Evolutionary conservation across 2,113 vertebrate genomes (phyloP), one percentile per base, ranked within the genome.

Genomic region (Atherinomorus stipes): DNA sequence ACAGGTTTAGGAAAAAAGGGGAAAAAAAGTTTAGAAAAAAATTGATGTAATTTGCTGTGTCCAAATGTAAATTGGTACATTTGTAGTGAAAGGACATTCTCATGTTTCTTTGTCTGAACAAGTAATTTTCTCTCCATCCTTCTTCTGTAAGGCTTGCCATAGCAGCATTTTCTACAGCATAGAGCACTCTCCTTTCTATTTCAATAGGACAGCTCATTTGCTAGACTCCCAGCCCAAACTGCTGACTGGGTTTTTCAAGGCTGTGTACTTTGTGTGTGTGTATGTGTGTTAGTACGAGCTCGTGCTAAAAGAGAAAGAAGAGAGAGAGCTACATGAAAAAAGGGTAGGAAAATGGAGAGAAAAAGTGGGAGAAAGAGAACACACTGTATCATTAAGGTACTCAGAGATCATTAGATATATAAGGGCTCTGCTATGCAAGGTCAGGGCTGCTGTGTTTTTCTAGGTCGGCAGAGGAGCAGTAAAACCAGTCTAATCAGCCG

Each of bases 171-270:
- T 94, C 89, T 91, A 90, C 88, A 88, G 89, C 85, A 89, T 81
- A 66, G 90, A 89, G 86, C 83, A 81, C 89, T 91, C 89, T 90
- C 88, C 90, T 91, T 93, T 93, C 92, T 91, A 91, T 95, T 94
- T 93, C 93, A 93, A 93, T 93, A 92, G 92, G 92, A 94, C 94
- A 94, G 94, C 94, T 94, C 93, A 95, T 95, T 94, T 95, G 91
- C 94, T 90, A 94, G 91, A 93, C 91, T 92, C 90, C 71, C 8
- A 85, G 75, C 88, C 88, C 80, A 92, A 95, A 94, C 83, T 94
- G 93, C 94, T 95, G 93, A 94, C 93, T 91, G 87, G 74, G 87
- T 75, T 81, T 92, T 94, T 93, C 87, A 92, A 89, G 79, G 83
- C 85, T 71, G 85, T 77, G 81, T 85, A 80, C 75, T 87, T 63